Base-by-base conservation (phyloP, 2,797 vertebrate genomes). In the Trichosurus vulpecula region DNA sequence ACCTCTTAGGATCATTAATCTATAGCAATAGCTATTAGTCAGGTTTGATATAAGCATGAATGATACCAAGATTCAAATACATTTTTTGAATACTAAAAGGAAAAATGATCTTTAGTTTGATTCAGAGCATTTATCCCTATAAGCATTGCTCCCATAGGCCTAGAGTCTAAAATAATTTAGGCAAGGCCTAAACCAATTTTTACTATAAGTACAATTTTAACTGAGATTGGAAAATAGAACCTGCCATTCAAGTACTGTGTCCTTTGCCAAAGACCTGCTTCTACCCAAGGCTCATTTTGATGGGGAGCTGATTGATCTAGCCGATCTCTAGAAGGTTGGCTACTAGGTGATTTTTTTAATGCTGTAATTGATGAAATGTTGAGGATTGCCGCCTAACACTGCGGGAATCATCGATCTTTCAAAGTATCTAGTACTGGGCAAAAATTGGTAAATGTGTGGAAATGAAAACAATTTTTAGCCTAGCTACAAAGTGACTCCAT, bases 401-500 rank as follows among this genome's bases (percentile, higher is more conserved):
- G 41, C 27, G 9, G 74, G 74, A 47, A 47, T 47, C 22, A 27
- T 87, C 22, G 41, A 87, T 87, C 22, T 87, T 87, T 87, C 74
- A 51, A 25, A 47, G 22, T 87, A 47, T 47, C 41, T 1, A 47
- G 19, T 47, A 87, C 41, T 93, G 57, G 12, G 51, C 47, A 92
- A 66, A n/a, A n/a, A 1, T 47, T 81, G 92, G 3, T 8, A n/a
- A 55, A 16, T 22, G 52, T 96, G 41, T 91, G 55, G 91, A 95
- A 95, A 94, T 89, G 51, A 93, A 47, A 96, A 89, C 31, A 55
- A 91, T 92, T 92, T 81, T 92, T 87, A 61, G n/a, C 52, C 16
- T 12, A 9, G 89, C 51, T 89, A 0, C 89, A 10, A 47, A 31
- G 29, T 87, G 25, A 87, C 22, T 87, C 30, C 41, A 27, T 47